phyloP scores from a whole-genome alignment of 2,888 invertebrate genomes.

The Agriopis aurantiaria region DNA sequence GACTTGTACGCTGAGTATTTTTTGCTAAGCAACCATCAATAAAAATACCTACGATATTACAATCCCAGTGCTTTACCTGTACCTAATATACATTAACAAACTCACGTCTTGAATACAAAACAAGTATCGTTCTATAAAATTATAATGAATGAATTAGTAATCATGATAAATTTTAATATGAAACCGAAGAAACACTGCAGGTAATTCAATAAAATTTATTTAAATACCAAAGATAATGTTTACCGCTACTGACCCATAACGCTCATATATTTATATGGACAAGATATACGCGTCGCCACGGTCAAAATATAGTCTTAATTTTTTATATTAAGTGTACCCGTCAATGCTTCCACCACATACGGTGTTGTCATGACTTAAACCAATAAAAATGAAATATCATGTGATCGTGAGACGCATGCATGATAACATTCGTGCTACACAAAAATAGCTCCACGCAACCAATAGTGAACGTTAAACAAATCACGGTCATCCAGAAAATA shows the following conservation, averaged over 20 bases:
- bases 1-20: not conserved
- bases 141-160: constrained; percentile 39
- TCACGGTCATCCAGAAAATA: constrained; percentile 58
- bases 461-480: constrained; percentile 58
- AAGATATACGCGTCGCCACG: constrained; percentile 64
- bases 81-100: not conserved
- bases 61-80: not conserved
- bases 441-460: constrained; percentile 73
- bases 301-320: constrained; percentile 77
- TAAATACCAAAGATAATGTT: constrained; percentile 53
- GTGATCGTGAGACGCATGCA: constrained; percentile 73
- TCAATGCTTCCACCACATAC: constrained; percentile 78
- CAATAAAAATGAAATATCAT: constrained; percentile 83
- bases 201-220: constrained; percentile 56
- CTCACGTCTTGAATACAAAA: constrained; percentile 29
- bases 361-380: constrained; percentile 81
- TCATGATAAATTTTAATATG: constrained; percentile 26
- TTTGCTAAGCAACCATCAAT: not conserved
- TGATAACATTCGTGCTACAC: constrained; percentile 70
- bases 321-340: constrained; percentile 73
- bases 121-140: constrained; percentile 37
- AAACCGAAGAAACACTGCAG: constrained; percentile 47
- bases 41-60: not conserved
- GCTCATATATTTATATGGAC: constrained; percentile 57
- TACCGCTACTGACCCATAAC: constrained; percentile 67